Evolutionary conservation across 2,113 vertebrate species (phyloP), one percentile per base, ranked within the genome.

Genomic region (Sinocyclocheilus rhinocerous): DNA sequence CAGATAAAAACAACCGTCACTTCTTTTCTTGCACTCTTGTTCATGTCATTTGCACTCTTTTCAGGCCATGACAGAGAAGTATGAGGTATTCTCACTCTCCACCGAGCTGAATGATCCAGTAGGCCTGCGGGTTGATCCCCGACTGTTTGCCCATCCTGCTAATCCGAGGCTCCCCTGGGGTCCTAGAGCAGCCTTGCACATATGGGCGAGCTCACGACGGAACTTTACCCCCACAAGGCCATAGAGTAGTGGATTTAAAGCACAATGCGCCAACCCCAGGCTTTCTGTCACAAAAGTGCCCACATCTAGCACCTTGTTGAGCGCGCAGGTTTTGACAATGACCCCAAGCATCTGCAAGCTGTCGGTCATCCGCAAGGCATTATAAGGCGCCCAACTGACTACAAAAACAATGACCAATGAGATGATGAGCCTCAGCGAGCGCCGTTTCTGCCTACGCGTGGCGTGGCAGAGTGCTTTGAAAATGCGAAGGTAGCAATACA

Each of bases 191-290:
- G 87, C 90, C 79, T 93, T 93, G 61, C 91, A 94, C 93, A 95
- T 93, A 29, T 86, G 88, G 18, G 52, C 29, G 26, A 96, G 92
- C 88, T 96, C 94, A 78, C 89, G 93, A 24, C 94, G 92, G 88
- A 97, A 97, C 88, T 95, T 96, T 24, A 95, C 92, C 0, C 96
- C 96, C 5, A 95, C 94, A 7, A 96, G 95, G 16, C 95, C 94
- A 0, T 97, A 97, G 16, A 96, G 93, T 77, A 97, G 85, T 7
- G 96, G 96, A 91, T 97, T 97, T 13, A 97, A 90, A 80, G 96
- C 96, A 42, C 94, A 96, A 85, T 97, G 96, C 2, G 92, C 88
- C 61, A 96, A 90, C 2, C 95, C 96, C 77, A 96, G 0, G 18
- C 92, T 94, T 75, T 95, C 92, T 0, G 95, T 93, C 76, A 96